Conservation (phyloP, 2,113 vertebrate species). For the Alethe diademata region DNA sequence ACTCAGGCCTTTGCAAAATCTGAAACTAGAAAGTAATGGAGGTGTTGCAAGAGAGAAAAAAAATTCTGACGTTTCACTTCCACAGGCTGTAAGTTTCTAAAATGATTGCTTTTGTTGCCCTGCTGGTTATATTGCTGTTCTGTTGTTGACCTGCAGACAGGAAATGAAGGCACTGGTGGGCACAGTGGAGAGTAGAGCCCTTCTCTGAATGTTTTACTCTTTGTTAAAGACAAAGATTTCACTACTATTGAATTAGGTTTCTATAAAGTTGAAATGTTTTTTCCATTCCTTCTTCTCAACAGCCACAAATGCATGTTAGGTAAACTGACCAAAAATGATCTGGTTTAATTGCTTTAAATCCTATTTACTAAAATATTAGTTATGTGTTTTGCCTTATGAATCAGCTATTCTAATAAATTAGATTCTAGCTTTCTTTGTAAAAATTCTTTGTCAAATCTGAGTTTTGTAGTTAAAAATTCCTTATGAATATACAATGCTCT, state of each 20-base stretch:
- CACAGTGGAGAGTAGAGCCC: background rate
- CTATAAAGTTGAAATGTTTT: background rate
- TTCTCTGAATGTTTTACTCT: background rate
- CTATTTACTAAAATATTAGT: background rate
- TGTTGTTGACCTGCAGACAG: background rate
- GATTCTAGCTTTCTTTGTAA: background rate
- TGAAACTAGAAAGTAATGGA: background rate
- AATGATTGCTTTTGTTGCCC: background rate
- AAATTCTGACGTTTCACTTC: background rate
- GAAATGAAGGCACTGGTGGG: fast-evolving
- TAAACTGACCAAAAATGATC: background rate
- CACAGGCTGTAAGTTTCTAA: background rate
- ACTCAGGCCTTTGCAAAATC: background rate
- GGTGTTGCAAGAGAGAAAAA: background rate
- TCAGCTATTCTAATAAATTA: background rate
- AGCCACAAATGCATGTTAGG: background rate
- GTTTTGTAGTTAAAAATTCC: background rate
- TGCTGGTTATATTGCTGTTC: background rate
- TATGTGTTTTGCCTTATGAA: background rate
- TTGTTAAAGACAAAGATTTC: background rate
- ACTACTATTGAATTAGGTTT: background rate
- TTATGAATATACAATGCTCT: background rate
- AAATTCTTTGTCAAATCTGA: background rate
- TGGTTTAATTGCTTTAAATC: background rate
- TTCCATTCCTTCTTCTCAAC: background rate